These are phyloP conservation scores for Panthera uncia DNA, from an alignment of 2,113 vertebrate species.

Conservation along the genomic window DNA sequence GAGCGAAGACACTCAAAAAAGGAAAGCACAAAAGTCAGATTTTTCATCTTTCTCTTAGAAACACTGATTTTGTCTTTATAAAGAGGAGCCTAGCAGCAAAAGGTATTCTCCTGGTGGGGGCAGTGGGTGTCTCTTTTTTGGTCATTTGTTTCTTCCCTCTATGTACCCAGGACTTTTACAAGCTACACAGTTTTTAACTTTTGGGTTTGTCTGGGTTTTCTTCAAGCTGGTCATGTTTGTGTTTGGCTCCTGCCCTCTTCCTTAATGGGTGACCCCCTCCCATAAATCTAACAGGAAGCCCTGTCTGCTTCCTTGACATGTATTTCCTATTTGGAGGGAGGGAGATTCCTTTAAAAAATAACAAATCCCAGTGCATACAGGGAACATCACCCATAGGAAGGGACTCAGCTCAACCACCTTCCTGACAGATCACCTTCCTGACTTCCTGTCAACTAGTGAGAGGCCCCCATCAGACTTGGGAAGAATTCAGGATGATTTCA, in stretches of 20 bases:
- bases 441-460: neutral
- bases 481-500: neutral
- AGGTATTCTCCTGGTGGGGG: neutral
- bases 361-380: neutral
- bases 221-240: neutral
- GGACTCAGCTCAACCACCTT: neutral
- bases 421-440: neutral
- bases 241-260: neutral
- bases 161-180: neutral
- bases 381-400: conserved; percentile 15
- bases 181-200: neutral
- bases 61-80: neutral
- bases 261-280: neutral
- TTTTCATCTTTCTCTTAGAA: neutral
- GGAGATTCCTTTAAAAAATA: neutral
- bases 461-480: neutral
- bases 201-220: neutral
- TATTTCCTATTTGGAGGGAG: conserved; percentile 44
- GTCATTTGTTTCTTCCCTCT: neutral
- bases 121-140: neutral
- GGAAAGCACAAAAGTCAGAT: neutral
- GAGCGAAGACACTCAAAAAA: neutral
- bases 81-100: neutral
- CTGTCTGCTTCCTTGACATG: conserved; percentile 46
- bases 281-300: neutral